Conservation (phyloP, 1,140 invertebrate genomes). For the Aphis gossypii region DNA sequence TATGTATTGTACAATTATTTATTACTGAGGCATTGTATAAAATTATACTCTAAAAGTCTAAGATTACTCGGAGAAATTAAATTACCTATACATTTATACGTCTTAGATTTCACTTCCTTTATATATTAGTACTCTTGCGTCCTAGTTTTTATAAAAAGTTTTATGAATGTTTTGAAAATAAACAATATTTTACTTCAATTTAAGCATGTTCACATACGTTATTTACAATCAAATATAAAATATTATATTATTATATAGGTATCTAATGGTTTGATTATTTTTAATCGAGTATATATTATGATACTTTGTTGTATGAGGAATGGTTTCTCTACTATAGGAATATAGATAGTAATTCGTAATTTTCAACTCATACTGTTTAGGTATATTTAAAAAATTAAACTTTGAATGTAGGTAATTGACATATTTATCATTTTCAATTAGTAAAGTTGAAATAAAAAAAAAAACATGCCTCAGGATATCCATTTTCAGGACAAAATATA, state of each 20-base stretch:
- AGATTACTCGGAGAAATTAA: not conserved
- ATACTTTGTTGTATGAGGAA: not conserved
- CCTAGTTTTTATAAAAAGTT: not conserved
- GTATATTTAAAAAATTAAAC: not conserved
- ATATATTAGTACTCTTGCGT: not conserved
- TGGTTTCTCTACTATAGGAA: not conserved
- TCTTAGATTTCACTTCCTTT: not conserved
- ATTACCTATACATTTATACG: not conserved
- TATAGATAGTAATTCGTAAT: not conserved
- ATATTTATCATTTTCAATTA: not conserved
- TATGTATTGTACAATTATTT: not conserved
- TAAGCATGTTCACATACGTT: not conserved
- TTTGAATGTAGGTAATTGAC: not conserved
- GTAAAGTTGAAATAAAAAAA: not conserved
- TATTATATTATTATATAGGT: not conserved
- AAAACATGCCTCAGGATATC: not conserved
- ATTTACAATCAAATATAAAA: not conserved
- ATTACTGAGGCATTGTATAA: not conserved
- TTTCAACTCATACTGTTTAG: not conserved
- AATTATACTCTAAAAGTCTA: not conserved
- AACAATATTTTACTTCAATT: not conserved
- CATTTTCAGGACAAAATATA: slow-evolving; percentile 19
- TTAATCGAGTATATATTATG: not conserved
- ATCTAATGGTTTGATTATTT: not conserved
- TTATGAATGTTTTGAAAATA: not conserved